Percentiles rank a stretch among this genome's conserved stretches.
Conservation (phyloP, 2,888 invertebrate species). For the Philereme vetulata region DNA sequence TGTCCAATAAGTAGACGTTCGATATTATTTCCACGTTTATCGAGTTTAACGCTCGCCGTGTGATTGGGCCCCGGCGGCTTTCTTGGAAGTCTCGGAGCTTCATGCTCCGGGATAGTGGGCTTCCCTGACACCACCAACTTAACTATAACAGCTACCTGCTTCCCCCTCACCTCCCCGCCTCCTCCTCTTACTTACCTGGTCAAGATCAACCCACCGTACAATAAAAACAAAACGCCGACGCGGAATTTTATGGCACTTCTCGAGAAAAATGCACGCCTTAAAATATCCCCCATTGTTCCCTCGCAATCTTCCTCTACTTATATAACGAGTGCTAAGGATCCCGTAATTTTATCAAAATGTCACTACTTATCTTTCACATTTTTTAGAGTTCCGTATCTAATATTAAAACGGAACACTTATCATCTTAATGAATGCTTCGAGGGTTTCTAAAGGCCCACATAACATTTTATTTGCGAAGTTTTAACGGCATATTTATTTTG, state of each 20-base stretch:
- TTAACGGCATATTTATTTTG: constrained; percentile 25
- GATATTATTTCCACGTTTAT: constrained; percentile 46
- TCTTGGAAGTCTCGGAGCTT: constrained; percentile 53
- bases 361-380: constrained; percentile 22
- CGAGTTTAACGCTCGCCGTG: constrained; percentile 39
- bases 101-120: constrained; percentile 50
- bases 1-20: constrained; percentile 43
- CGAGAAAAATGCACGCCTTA: constrained; percentile 41
- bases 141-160: constrained; percentile 55
- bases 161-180: constrained; percentile 47
- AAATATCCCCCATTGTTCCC: constrained; percentile 44
- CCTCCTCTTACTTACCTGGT: constrained; percentile 49
- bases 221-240: constrained; percentile 49
- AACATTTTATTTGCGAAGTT: constrained; percentile 30
- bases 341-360: constrained; percentile 24
- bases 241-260: constrained; percentile 47
- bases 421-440: constrained; percentile 30
- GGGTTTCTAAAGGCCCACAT: constrained; percentile 21
- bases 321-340: constrained; percentile 17
- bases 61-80: constrained; percentile 43
- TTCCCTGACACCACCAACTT: constrained; percentile 46
- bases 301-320: constrained; percentile 20
- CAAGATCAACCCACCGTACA: constrained; percentile 39
- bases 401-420: constrained; percentile 31
- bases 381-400: constrained; percentile 30